These are phyloP conservation scores for Octodonta nipae DNA, from an alignment of 2,888 invertebrate species.

Conservation along the genomic window DNA sequence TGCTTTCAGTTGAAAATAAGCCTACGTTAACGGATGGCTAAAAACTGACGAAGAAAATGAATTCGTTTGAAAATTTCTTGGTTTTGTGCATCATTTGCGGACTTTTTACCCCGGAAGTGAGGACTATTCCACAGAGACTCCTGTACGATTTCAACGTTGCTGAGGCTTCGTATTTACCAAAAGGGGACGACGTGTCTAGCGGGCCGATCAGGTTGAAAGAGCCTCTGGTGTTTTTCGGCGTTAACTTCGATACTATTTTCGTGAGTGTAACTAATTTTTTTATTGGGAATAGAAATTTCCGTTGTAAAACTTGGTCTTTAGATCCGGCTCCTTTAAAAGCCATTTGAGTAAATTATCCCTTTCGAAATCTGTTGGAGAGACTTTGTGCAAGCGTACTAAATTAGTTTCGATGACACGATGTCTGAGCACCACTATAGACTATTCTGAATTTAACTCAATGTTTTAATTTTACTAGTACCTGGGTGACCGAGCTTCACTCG, in stretches of 20 bases:
- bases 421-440: no score
- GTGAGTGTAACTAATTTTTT: conserved; percentile 73
- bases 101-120: conserved; percentile 12
- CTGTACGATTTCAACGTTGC: conserved; percentile 48
- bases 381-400: no score
- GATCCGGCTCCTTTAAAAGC: no score
- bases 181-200: conserved; percentile 49
- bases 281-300: no score
- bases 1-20: conserved; percentile 5
- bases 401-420: no score
- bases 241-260: conserved; percentile 58
- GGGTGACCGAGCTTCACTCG: no score
- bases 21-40: conserved; percentile 4
- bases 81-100: no score
- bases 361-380: no score
- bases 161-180: conserved; percentile 42
- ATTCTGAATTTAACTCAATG: no score
- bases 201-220: conserved; percentile 51
- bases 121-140: conserved; percentile 38
- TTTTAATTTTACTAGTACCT: no score
- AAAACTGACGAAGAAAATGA: conserved; percentile 9
- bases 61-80: conserved; percentile 9
- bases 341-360: no score
- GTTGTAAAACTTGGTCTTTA: no score
- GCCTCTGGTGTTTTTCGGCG: conserved; percentile 69